Percentiles rank a stretch among this genome's conserved stretches.
phyloP scores from a whole-genome alignment of 2,888 invertebrate genomes.

The Himalopsyche japonica region DNA sequence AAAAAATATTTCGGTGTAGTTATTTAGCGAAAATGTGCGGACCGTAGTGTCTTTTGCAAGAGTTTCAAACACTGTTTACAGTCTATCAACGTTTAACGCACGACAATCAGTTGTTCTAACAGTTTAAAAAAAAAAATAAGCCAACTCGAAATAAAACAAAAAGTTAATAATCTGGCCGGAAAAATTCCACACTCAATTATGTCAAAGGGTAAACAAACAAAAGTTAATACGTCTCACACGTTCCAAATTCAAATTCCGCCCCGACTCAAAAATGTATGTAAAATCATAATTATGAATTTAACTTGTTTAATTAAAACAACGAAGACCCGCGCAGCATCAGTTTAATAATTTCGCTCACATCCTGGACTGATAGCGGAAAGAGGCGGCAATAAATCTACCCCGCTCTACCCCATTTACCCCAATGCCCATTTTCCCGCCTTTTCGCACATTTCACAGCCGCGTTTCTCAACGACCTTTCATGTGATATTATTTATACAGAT shows the following conservation, averaged over 20 bases:
- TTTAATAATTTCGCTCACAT: background rate
- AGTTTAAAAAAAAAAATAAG: too few species aligned
- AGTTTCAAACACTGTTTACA: too few species aligned
- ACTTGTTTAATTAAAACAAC: background rate
- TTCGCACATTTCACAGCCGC: background rate
- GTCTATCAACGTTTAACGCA: too few species aligned
- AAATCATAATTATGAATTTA: background rate
- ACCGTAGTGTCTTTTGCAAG: too few species aligned
- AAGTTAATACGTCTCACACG: background rate
- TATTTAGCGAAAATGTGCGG: too few species aligned
- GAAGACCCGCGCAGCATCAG: background rate
- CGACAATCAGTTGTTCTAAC: too few species aligned
- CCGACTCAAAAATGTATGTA: background rate
- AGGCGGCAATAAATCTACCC: background rate
- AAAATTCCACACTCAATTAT: background rate
- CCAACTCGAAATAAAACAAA: too few species aligned
- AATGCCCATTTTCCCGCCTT: background rate
- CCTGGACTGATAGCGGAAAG: background rate
- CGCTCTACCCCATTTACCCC: background rate
- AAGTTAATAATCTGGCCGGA: background rate
- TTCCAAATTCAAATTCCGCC: background rate
- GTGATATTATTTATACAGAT: background rate
- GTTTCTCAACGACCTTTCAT: background rate
- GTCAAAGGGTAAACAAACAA: background rate
- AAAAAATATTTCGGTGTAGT: too few species aligned